Base-by-base conservation (phyloP, 2,888 invertebrate genomes). In the Hyposoter dolosus region DNA sequence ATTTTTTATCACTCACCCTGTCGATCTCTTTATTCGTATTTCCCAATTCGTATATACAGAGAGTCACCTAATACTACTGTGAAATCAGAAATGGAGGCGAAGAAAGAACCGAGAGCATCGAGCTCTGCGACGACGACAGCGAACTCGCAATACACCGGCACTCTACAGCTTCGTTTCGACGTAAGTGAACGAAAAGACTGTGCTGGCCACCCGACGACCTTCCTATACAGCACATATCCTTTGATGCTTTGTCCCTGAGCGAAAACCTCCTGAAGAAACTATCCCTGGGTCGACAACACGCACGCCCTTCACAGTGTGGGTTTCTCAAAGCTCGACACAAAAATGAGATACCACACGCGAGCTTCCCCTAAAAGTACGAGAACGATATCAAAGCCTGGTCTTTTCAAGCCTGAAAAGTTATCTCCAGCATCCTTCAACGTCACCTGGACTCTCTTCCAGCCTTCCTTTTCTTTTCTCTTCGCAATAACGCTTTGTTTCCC, bases 101-200 rank as follows among this genome's bases (percentile, higher is more conserved):
- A 90, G 72, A 89, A 89, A 66, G 79, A 85, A 75, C 63, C 88
- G 6, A 85, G 88, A 85, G 82, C 88, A 19, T 80, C 87, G 71
- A 87, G 89, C 76, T 89, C 91, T 75, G 79, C 85, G 76, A 71
- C 82, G 40, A 35, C 81, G 72, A 81, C 80, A 60, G 50, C 79
- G 19, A 63, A 71, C 50, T 65, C 90, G 69, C 88, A 88, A 81
- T 89, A 90, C 74, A 89, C 93, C 32, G 92, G 92, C 69, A 94
- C 94, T 40, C 90, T 94, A 75, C 94, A 94, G 86, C 93, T 93
- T 88, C 93, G 94, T 78, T 94, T 94, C 86, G 93, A 93, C 87
- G 94, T 94, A 91, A 94, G 94, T 89, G 88, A 83, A 83, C 69
- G 83, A 84, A 88, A 88, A 75, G 50, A 40, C 53, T 23, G n/a